These are phyloP conservation scores for Hippocampus abdominalis DNA, from an alignment of 2,113 vertebrate species.

Conservation along the genomic window DNA sequence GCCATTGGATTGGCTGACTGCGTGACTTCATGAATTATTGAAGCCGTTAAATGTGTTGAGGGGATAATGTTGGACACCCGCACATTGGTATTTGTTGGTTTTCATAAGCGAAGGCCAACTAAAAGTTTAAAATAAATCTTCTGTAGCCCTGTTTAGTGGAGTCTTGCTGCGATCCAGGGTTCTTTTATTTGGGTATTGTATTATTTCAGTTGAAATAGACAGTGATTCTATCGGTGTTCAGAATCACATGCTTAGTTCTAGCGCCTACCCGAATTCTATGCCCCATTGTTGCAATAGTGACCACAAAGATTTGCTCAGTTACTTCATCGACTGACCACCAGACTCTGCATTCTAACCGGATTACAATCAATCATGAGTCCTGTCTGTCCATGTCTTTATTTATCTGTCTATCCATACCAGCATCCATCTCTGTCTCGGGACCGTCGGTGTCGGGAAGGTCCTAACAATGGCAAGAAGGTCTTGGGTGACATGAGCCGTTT, in stretches of 20 bases:
- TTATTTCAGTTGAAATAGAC: not conserved
- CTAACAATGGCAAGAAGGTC: conserved; percentile 37
- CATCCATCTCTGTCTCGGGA: conserved; percentile 48
- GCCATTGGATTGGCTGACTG: conserved; percentile 31
- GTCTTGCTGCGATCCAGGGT: not conserved
- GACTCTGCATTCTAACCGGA: conserved; percentile 17
- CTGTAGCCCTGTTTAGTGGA: not conserved
- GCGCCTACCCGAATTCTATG: not conserved
- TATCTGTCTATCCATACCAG: conserved; percentile 29
- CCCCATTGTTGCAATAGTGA: not conserved
- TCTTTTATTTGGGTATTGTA: not conserved
- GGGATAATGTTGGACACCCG: conserved; percentile 13
- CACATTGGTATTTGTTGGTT: not conserved
- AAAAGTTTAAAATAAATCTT: not conserved
- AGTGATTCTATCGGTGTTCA: too few species aligned
- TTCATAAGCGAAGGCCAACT: conserved; percentile 9
- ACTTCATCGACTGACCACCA: conserved; percentile 6
- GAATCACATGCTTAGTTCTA: not conserved
- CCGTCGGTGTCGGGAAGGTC: conserved; percentile 21
- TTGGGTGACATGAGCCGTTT: conserved; percentile 25
- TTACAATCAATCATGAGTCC: conserved; percentile 48
- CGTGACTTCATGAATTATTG: conserved; percentile 36
- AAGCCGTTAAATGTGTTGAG: conserved; percentile 17
- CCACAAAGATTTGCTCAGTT: not conserved
- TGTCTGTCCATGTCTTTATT: conserved; percentile 23